Evolutionary conservation across 1,140 invertebrate species (phyloP).

Genomic region (Drosophila arawakana): DNA sequence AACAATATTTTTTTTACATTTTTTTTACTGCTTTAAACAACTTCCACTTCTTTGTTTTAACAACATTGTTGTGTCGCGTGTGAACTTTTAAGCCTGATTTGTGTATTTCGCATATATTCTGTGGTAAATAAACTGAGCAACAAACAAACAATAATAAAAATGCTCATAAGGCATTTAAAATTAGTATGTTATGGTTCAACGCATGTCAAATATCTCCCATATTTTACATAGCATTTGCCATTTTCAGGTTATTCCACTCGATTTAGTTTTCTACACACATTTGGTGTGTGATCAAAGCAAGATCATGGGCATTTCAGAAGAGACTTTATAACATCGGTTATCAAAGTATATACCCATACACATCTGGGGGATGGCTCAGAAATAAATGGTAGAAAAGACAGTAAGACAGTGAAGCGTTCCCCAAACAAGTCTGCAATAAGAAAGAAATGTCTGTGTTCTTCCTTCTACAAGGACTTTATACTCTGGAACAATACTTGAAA

Average conservation of each 20-base stretch:
- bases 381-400: too few species aligned
- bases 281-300: neutral
- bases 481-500: too few species aligned
- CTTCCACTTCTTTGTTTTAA: slow-evolving; percentile 75
- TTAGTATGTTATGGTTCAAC: slow-evolving; percentile 28
- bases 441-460: too few species aligned
- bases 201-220: slow-evolving; percentile 42
- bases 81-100: slow-evolving; percentile 36
- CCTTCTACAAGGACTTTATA: too few species aligned
- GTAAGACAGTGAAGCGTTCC: too few species aligned
- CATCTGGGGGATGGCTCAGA: too few species aligned
- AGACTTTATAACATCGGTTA: too few species aligned
- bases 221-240: slow-evolving; percentile 17
- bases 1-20: neutral
- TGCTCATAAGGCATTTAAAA: slow-evolving; percentile 24
- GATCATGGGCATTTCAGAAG: neutral
- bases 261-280: neutral
- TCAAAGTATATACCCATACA: too few species aligned
- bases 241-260: slow-evolving; percentile 29
- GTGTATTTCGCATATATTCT: slow-evolving; percentile 36
- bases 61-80: slow-evolving; percentile 49
- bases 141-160: slow-evolving; percentile 7
- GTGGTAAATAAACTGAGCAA: slow-evolving; percentile 6
- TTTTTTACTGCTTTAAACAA: slow-evolving; percentile 14
- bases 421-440: too few species aligned